Evolutionary conservation across 2,888 invertebrate species (phyloP), one percentile per base, ranked within the genome.

Genomic region (Muschampia plurimacula): DNA sequence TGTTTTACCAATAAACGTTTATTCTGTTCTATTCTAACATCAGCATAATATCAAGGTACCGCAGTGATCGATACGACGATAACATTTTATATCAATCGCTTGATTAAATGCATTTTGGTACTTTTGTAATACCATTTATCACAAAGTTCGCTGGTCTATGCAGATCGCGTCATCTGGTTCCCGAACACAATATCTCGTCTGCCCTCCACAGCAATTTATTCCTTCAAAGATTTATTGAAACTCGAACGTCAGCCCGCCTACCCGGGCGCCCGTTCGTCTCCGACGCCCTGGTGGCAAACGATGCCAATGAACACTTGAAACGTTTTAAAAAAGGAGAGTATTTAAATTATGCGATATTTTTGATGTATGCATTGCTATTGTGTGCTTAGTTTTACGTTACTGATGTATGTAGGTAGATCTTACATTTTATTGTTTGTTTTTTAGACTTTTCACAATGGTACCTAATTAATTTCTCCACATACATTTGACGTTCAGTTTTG

Each of bases 171-270:
- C 77, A 76, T 76, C 74, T 77, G 77, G 68, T 60, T 15, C 22
- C 46, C 44, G 46, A 15, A 32, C 73, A 71, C 74, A 75, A 77
- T 77, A 76, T 71, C 80, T 12, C 36, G 49, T 32, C 44, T 13
- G 36, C 12, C 13, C 82, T 82, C 80, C 79, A 36, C 82, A 75
- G 80, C 83, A 84, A 87, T 88, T 89, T 90, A 87, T 89, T 89
- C 86, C 88, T 88, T 87, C 88, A 84, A 86, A 89, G 81, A 89
- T 89, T 89, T 90, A 91, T 91, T 91, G 89, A 90, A 90, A 88
- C 88, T 86, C 84, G 86, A 88, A 59, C 36, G 59, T 36, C 59
- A 36, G 32, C 10, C n/a, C 57, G 57, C 32, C 15, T n/a, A 12
- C 28, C 55, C 55, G 12, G 28, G 60, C 46, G 44, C 12, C 36